Evolutionary conservation across 1,140 invertebrate species (phyloP), one percentile per base, ranked within the genome.

Genomic region (Ceratosolen fusciceps): DNA sequence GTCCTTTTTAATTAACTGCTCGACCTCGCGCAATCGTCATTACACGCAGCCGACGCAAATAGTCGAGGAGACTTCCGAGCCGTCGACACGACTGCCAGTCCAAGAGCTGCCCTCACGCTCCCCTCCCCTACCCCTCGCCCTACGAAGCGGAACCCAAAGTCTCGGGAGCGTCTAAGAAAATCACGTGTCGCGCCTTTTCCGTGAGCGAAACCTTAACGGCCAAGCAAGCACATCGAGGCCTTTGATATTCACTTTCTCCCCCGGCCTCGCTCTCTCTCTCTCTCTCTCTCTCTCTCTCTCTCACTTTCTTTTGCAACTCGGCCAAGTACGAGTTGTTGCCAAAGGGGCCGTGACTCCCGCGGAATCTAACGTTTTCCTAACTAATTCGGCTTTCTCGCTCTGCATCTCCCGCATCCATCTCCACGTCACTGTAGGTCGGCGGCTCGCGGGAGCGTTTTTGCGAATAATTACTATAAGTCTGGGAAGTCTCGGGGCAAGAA

Each of bases 1-100:
- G 62, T 74, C 62, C 72, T 71, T 65, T 80, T 74, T 74, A 80
- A 80, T 80, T 80, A 80, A 80, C 78, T 80, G 72, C 72, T 67
- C 21, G 60, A 26, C 52, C 73, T 56, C 78, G 70, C 78, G 78
- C 72, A 71, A 80, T 80, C 71, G 58, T 74, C 60, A 34, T 78
- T 78, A 77, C 9, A 43, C 39, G 39, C 56, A 29, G 7, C 21
- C 24, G 56, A 74, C 71, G 54, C 47, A 39, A 79, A 74, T 67
- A 74, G 67, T 71, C 37, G 52, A 39, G 49, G 60, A 79, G 67
- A 73, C 54, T 31, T 70, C 39, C 24, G 56, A 14, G 39, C 43
- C 58, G 24, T 47, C 62, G 70, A 2, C 29, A n/a, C n/a, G n/a
- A n/a, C n/a, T n/a, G n/a, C n/a, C n/a, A n/a, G n/a, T n/a, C n/a